Conservation (phyloP, 2,113 vertebrate genomes). For the Lepidothrix coronata region DNA sequence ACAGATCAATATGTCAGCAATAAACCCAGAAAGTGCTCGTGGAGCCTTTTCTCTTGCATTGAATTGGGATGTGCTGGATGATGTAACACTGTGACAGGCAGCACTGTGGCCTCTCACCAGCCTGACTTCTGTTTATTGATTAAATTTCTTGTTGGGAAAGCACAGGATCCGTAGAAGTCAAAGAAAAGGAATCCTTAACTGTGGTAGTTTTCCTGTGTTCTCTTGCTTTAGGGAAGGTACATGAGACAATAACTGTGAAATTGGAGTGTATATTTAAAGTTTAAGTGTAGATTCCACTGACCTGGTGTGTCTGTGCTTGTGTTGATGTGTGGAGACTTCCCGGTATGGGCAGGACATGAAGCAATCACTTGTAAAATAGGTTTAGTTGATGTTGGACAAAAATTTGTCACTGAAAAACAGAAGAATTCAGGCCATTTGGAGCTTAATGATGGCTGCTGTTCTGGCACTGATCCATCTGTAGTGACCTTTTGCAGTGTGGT, state of each 20-base stretch:
- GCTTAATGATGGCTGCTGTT: background rate
- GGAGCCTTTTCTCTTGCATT: background rate
- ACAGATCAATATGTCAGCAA: background rate
- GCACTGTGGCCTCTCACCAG: background rate
- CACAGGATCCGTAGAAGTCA: background rate
- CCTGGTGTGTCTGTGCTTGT: background rate
- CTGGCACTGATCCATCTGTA: background rate
- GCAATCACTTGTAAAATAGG: background rate
- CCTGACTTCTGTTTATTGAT: background rate
- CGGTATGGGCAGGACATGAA: background rate
- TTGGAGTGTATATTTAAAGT: background rate
- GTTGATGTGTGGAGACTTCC: background rate
- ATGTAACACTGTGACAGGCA: accelerated
- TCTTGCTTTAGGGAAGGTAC: background rate
- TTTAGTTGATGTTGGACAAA: background rate
- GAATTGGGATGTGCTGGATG: background rate
- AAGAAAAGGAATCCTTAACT: background rate
- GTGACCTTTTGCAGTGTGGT: background rate
- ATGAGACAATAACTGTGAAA: background rate
- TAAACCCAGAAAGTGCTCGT: background rate
- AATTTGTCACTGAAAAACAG: background rate
- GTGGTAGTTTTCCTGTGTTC: background rate
- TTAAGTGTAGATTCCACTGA: background rate
- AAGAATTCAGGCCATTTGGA: background rate
- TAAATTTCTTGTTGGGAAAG: background rate